These are phyloP conservation scores for Typhlichthys eigenmanni DNA, from an alignment of 2,797 vertebrate genomes.

Conservation along the genomic window DNA sequence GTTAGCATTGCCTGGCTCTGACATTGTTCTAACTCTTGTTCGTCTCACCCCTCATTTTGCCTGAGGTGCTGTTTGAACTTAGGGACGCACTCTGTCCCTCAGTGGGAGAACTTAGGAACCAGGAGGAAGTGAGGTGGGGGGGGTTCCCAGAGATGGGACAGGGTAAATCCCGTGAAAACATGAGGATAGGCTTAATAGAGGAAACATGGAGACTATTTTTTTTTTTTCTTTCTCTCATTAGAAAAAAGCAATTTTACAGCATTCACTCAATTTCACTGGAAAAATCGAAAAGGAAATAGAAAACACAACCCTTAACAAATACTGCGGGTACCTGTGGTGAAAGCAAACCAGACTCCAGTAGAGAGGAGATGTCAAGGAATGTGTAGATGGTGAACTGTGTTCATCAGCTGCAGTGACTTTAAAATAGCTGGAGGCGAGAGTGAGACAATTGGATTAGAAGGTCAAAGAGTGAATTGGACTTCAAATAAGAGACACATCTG, in stretches of 20 bases:
- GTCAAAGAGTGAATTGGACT: conserved; percentile 48
- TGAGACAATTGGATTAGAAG: conserved; percentile 32
- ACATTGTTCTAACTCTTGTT: conserved; percentile 60
- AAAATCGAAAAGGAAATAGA: background rate
- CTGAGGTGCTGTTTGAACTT: conserved; percentile 75
- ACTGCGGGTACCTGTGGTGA: conserved; percentile 4
- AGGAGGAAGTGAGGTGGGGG: conserved; percentile 53
- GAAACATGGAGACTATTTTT: conserved; percentile 66
- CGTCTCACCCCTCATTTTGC: conserved; percentile 63
- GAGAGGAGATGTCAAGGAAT: conserved; percentile 22
- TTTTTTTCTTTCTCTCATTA: conserved; percentile 3
- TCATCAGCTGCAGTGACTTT: conserved; percentile 30
- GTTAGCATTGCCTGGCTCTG: conserved; percentile 48
- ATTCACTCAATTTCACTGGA: background rate
- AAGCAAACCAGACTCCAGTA: conserved; percentile 38
- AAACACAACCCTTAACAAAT: conserved; percentile 20
- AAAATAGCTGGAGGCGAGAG: conserved; percentile 27
- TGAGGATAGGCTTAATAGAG: conserved; percentile 68
- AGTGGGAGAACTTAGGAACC: conserved; percentile 73
- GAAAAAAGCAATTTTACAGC: conserved; percentile 29
- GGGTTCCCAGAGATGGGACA: conserved; percentile 60
- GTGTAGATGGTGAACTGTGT: conserved; percentile 12
- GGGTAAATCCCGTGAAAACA: conserved; percentile 62
- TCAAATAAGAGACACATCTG: conserved; percentile 42
- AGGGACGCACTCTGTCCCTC: conserved; percentile 71